Conservation (phyloP, 2,113 vertebrate genomes). For the Chaenogobius annularis region DNA sequence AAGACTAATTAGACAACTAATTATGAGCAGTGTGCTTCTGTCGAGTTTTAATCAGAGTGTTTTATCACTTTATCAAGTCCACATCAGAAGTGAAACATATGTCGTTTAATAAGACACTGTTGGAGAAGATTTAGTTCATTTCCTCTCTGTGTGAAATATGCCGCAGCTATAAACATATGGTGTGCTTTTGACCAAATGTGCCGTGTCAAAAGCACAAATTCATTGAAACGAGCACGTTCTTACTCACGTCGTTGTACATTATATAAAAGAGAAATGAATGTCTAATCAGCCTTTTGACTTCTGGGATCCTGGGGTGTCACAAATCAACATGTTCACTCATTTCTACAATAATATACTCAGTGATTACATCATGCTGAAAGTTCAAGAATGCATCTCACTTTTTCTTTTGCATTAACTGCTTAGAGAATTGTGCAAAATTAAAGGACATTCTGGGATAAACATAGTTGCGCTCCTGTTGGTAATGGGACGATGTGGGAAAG, state of each 20-base stretch:
- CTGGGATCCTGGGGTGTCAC: not conserved
- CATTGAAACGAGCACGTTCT: not conserved
- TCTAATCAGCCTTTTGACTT: slow-evolving; percentile 15
- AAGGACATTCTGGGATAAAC: not conserved
- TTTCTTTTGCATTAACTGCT: not conserved
- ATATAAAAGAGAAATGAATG: slow-evolving; percentile 5
- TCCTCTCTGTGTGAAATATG: not conserved
- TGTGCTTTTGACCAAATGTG: not conserved
- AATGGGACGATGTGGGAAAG: not conserved
- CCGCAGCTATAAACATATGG: slow-evolving; percentile 2
- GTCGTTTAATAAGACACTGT: slow-evolving; percentile 15
- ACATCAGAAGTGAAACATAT: slow-evolving; percentile 26
- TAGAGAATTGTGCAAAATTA: not conserved
- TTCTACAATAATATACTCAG: not conserved
- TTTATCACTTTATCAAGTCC: slow-evolving; percentile 13
- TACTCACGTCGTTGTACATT: not conserved
- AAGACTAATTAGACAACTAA: slow-evolving; percentile 44
- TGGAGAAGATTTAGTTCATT: not conserved
- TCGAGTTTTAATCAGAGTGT: not conserved
- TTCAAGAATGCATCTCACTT: not conserved
- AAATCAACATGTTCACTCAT: not conserved
- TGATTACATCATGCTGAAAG: not conserved
- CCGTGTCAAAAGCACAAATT: not conserved
- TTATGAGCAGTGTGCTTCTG: slow-evolving; percentile 27
- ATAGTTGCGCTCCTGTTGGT: not conserved